These are phyloP conservation scores for Macaria notata DNA, from an alignment of 2,888 invertebrate genomes.

Conservation along the genomic window DNA sequence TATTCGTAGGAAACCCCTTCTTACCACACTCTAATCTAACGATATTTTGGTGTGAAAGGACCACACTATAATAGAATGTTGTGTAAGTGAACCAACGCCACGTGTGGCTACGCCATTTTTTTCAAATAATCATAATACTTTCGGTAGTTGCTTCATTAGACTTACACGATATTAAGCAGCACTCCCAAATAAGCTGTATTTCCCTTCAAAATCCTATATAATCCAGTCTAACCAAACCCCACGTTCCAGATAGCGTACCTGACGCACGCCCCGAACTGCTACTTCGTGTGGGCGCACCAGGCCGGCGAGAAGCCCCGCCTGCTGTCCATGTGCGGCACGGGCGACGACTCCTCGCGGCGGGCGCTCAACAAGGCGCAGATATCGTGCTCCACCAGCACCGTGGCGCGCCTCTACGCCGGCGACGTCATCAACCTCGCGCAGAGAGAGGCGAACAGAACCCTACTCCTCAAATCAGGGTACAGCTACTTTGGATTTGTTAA, in stretches of 20 bases:
- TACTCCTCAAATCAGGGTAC: constrained; percentile 65
- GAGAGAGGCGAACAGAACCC: constrained; percentile 63
- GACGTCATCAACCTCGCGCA: constrained; percentile 65
- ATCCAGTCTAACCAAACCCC: background rate
- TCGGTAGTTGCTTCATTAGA: too few relatives aligned
- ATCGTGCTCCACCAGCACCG: constrained; percentile 65
- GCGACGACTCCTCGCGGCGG: constrained; percentile 57
- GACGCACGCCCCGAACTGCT: constrained; percentile 64
- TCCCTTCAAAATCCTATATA: too few relatives aligned
- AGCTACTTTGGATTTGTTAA: constrained; percentile 71
- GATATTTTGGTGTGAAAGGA: too few relatives aligned
- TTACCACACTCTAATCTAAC: too few relatives aligned
- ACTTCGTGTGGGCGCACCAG: constrained; percentile 62
- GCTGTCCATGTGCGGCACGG: constrained; percentile 61
- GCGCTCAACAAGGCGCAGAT: constrained; percentile 59
- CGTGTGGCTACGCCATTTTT: too few relatives aligned
- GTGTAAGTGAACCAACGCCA: too few relatives aligned
- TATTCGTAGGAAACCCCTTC: too few relatives aligned
- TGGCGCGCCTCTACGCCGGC: constrained; percentile 57
- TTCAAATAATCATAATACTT: too few relatives aligned
- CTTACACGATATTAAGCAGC: too few relatives aligned
- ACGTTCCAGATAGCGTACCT: constrained; percentile 65
- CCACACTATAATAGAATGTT: too few relatives aligned
- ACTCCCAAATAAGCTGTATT: too few relatives aligned
- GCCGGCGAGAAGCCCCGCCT: constrained; percentile 44